Evolutionary conservation across 2,113 vertebrate genomes (phyloP).

Genomic region (Merops nubicus): DNA sequence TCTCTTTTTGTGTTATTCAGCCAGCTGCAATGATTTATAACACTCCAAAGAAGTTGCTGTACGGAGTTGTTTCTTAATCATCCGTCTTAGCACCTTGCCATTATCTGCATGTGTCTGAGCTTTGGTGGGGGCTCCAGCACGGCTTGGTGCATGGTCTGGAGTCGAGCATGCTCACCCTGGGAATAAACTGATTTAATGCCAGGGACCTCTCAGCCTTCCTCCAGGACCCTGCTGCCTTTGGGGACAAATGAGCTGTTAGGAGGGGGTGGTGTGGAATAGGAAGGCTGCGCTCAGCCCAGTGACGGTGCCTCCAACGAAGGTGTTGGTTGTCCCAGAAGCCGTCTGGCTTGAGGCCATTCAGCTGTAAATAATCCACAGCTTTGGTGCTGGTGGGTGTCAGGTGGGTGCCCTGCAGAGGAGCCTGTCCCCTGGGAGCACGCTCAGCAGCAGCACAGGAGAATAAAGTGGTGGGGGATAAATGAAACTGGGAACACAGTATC

Average conservation of each 20-base stretch:
- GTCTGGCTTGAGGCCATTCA: not conserved
- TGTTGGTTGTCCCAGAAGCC: not conserved
- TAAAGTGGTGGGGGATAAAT: conserved; percentile 22
- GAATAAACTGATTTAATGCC: not conserved
- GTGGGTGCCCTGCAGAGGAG: not conserved
- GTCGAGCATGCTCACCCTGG: not conserved
- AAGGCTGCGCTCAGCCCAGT: not conserved
- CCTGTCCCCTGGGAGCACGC: not conserved
- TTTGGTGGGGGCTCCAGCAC: not conserved
- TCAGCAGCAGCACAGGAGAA: not conserved
- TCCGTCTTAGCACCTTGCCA: not conserved
- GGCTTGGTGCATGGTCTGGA: not conserved
- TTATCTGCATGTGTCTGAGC: not conserved
- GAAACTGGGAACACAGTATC: not conserved
- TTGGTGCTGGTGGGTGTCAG: not conserved
- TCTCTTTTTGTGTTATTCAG: conserved; percentile 46
- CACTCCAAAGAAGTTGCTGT: not conserved
- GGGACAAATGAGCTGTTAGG: not conserved
- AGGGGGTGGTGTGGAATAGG: not conserved
- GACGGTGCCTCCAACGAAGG: not conserved
- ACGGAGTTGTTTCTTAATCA: conserved; percentile 21
- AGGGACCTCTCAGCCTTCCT: not conserved
- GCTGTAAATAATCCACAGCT: not conserved
- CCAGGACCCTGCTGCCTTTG: not conserved
- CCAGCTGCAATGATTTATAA: conserved; percentile 51